A percentile compares a stretch with the other conserved stretches of the same genome.
Conservation (phyloP, 2,888 invertebrate species). For the Chrysolina haemoptera region DNA sequence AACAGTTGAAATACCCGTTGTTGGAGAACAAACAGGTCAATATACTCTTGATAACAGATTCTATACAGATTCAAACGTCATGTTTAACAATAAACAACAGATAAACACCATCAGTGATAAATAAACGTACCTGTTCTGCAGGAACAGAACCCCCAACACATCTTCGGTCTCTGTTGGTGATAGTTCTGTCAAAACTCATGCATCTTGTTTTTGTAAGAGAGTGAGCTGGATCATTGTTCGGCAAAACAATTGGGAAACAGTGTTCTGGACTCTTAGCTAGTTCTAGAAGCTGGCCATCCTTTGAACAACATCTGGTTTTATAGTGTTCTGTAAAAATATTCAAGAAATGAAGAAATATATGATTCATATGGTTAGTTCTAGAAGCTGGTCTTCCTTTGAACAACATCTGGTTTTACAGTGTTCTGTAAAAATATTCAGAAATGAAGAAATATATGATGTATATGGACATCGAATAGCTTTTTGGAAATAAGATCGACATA, state of each 20-base stretch:
- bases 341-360: not conserved
- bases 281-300: conserved; percentile 72
- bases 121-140: conserved; percentile 77
- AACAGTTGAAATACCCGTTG: too few species aligned
- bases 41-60: too few species aligned
- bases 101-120: conserved; percentile 29
- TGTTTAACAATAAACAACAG: too few species aligned
- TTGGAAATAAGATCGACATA: too few species aligned
- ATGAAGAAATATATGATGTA: not conserved
- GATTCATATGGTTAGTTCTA: conserved; percentile 66
- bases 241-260: conserved; percentile 73
- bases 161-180: conserved; percentile 77
- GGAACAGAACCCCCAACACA: conserved; percentile 76
- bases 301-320: conserved; percentile 76
- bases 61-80: too few species aligned
- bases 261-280: conserved; percentile 67
- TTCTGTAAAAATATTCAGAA: conserved; percentile 63
- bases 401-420: conserved; percentile 77
- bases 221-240: conserved; percentile 73
- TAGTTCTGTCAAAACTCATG: conserved; percentile 81
- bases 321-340: conserved; percentile 70
- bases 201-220: conserved; percentile 74
- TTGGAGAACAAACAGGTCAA: too few species aligned
- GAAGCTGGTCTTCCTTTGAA: conserved; percentile 73
- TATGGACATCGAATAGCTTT: too few species aligned